Conservation (phyloP, 2,797 vertebrate genomes). For the Kryptopterus vitreolus region DNA sequence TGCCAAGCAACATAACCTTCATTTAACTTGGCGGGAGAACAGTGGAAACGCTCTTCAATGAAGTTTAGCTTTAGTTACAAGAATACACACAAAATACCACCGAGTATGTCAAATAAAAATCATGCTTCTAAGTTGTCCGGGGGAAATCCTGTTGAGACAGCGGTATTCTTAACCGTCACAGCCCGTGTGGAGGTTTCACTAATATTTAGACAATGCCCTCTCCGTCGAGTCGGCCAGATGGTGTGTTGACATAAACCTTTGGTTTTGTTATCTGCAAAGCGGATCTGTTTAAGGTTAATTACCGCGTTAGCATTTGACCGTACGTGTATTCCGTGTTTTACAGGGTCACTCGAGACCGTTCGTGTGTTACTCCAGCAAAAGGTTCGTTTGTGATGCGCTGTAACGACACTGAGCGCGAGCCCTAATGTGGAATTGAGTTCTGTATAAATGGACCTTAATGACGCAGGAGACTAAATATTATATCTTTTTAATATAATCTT, state of each 20-base stretch:
- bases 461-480: not conserved
- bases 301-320: conserved; percentile 28
- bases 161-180: not conserved
- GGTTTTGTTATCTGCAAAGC: conserved; percentile 19
- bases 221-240: conserved; percentile 17
- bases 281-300: conserved; percentile 21
- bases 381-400: not conserved
- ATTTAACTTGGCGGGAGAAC: conserved; percentile 68
- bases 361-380: not conserved
- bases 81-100: conserved; percentile 45
- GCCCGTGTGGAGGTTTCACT: conserved; percentile 34
- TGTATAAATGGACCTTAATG: not conserved
- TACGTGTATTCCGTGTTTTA: not conserved
- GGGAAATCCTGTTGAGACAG: conserved; percentile 10
- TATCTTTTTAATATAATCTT: too few relatives aligned
- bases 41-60: conserved; percentile 59
- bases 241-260: conserved; percentile 28
- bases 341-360: not conserved
- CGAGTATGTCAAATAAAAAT: conserved; percentile 39
- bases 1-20: conserved; percentile 66
- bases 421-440: conserved; percentile 14
- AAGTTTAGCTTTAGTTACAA: conserved; percentile 57
- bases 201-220: conserved; percentile 44
- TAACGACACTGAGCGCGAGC: not conserved
- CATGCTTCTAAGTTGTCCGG: conserved; percentile 28